Evolutionary conservation across 2,797 vertebrate species (phyloP), one percentile per base, ranked within the genome.

Genomic region (Thalassophryne amazonica): DNA sequence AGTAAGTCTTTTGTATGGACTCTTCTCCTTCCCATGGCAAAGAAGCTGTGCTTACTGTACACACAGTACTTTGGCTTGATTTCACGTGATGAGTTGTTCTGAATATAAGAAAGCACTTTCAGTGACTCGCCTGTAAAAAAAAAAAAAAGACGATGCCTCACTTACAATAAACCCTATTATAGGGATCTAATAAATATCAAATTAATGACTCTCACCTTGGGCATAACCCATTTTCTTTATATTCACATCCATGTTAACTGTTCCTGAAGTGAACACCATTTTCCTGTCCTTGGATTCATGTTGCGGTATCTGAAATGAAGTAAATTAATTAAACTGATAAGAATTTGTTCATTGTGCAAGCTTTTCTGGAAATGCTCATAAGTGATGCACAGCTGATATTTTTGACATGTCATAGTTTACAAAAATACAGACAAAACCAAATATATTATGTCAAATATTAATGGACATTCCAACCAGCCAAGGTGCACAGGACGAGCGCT

Each of bases 1-100:
- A 94, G 45, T 61, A 98, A 75, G 4, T 95, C 87, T 58, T 92
- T 89, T 5, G 86, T 96, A 3, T 77, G 22, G 59, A 95, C 49
- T 71, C 51, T 93, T 85, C 91, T 93, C 73, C 85, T 92, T 31
- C 92, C 89, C 36, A 52, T 65, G 64, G 94, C 95, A 80, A 95
- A 94, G 76, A 93, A 95, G 76, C 91, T 93, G 71, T 93, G 89
- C 60, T 94, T 95, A 65, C 84, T 89, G 85, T 94, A 94, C 66
- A 96, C 66, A 57, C 84, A 86, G 83, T 92, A 95, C 87, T 96
- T 98, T 72, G 93, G 94, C 83, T 91, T 94, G 67, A 98, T 90
- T 73, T 88, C 48, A 55, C 93, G 91, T 65, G 93, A 91, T 27
- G 94, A 96, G 78, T 88, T 92, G 58, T 98, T 98, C 60, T 94